A percentile compares a stretch with the other conserved stretches of the same genome.
Conservation (phyloP, 1,140 invertebrate species). For the Drosophila pseudoobscura region DNA sequence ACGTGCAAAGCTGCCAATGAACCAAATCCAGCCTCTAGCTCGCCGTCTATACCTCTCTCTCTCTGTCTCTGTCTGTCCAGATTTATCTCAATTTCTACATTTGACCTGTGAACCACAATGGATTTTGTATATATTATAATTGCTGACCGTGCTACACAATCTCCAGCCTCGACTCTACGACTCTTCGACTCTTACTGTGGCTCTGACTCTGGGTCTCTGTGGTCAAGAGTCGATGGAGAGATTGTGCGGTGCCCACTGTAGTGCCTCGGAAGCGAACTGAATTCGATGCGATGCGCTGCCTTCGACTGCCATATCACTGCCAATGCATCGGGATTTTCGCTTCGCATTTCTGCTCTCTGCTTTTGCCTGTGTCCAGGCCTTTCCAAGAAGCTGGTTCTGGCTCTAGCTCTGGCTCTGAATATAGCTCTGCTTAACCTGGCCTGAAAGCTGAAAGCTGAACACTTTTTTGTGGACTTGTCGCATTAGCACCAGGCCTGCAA, state of each 20-base stretch:
- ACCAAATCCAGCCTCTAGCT: slow-evolving; percentile 54
- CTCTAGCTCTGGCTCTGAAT: background rate
- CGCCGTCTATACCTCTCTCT: background rate
- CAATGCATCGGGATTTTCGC: slow-evolving; percentile 23
- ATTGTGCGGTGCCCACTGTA: background rate
- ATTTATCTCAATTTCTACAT: slow-evolving; percentile 59
- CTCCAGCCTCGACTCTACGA: slow-evolving; percentile 4
- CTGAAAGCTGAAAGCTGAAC: too few species aligned
- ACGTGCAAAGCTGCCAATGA: slow-evolving; percentile 79
- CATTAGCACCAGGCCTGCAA: slow-evolving; percentile 36
- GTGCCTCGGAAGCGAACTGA: slow-evolving; percentile 22
- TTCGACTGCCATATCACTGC: slow-evolving; percentile 20
- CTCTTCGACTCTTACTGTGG: background rate
- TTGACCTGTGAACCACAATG: slow-evolving; percentile 50
- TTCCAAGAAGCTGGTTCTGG: slow-evolving; percentile 10
- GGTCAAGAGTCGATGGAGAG: background rate
- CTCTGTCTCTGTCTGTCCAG: slow-evolving; percentile 11
- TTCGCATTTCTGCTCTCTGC: slow-evolving; percentile 2
- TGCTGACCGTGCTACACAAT: slow-evolving; percentile 63
- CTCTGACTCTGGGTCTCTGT: background rate
- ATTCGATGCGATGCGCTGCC: slow-evolving; percentile 3
- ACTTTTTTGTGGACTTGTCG: slow-evolving; percentile 37
- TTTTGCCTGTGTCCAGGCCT: background rate
- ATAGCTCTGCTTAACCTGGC: background rate
- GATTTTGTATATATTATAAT: slow-evolving; percentile 62